phyloP scores from a whole-genome alignment of 2,888 invertebrate genomes.

The Arenicola marina region DNA sequence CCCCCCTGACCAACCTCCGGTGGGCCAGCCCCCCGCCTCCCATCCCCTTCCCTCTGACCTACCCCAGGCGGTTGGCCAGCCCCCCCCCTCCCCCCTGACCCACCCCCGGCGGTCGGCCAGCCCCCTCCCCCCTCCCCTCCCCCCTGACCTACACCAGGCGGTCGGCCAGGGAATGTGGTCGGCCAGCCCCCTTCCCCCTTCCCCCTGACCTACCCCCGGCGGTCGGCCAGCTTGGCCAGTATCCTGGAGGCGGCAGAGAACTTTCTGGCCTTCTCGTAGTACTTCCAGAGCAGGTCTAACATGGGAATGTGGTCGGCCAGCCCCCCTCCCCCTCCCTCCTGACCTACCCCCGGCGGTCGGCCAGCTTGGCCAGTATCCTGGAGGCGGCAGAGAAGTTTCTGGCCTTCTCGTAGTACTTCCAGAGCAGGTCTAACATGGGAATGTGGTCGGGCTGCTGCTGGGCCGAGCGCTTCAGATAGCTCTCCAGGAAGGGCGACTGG shows the following conservation, averaged over 20 bases:
- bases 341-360: conserved; percentile 67
- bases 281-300: conserved; percentile 93
- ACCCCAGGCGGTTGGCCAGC: too few species aligned
- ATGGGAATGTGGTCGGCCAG: too few species aligned
- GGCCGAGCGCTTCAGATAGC: conserved; percentile 68
- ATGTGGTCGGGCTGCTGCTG: conserved; percentile 59
- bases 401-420: conserved; percentile 94
- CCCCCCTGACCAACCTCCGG: too few species aligned
- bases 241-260: conserved; percentile 91
- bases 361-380: conserved; percentile 83
- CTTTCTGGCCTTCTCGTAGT: conserved; percentile 89
- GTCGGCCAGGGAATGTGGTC: too few species aligned
- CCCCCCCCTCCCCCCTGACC: too few species aligned
- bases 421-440: conserved; percentile 79
- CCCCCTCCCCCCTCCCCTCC: too few species aligned
- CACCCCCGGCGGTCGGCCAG: too few species aligned
- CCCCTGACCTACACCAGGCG: too few species aligned
- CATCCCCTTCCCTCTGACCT: too few species aligned
- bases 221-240: conserved; percentile 82
- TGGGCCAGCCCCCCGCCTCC: too few species aligned
- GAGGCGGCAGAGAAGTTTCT: conserved; percentile 92
- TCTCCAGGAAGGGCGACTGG: conserved; percentile 73
- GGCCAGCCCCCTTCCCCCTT: too few species aligned
- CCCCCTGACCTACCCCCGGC: conserved; percentile 55
- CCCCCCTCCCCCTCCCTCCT: too few species aligned